phyloP scores from a whole-genome alignment of 2,888 invertebrate species.

The Orthonychiurus folsomi region DNA sequence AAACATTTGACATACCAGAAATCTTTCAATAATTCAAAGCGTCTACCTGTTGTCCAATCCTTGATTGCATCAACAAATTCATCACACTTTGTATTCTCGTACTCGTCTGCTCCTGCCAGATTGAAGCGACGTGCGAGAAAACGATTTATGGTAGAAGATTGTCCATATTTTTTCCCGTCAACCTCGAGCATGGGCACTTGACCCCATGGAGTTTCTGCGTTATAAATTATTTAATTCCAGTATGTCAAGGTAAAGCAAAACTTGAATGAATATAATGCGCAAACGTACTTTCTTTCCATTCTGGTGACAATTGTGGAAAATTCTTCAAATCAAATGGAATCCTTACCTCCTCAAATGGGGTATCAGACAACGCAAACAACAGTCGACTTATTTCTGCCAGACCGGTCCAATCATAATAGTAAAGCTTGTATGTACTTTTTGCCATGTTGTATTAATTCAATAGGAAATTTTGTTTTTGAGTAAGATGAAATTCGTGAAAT shows the following conservation, averaged over 20 bases:
- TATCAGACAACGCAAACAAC: background rate
- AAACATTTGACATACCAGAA: no score
- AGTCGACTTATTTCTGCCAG: conserved; percentile 3
- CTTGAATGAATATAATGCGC: background rate
- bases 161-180: background rate
- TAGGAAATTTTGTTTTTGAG: no score
- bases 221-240: background rate
- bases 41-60: conserved; percentile 8
- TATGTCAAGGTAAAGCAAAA: background rate
- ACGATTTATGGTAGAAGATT: conserved; percentile 12
- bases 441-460: no score
- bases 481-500: no score
- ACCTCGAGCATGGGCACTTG: conserved; percentile 26
- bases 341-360: background rate
- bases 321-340: background rate
- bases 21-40: background rate
- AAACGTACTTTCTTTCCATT: background rate
- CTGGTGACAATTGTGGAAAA: background rate
- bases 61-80: conserved; percentile 20
- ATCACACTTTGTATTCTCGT: conserved; percentile 24
- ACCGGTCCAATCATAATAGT: background rate
- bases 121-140: conserved; percentile 36
- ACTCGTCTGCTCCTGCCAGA: conserved; percentile 24
- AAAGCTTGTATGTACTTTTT: background rate
- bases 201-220: conserved; percentile 35